Conservation (phyloP, 2,113 vertebrate genomes). For the Varanus salvator region DNA sequence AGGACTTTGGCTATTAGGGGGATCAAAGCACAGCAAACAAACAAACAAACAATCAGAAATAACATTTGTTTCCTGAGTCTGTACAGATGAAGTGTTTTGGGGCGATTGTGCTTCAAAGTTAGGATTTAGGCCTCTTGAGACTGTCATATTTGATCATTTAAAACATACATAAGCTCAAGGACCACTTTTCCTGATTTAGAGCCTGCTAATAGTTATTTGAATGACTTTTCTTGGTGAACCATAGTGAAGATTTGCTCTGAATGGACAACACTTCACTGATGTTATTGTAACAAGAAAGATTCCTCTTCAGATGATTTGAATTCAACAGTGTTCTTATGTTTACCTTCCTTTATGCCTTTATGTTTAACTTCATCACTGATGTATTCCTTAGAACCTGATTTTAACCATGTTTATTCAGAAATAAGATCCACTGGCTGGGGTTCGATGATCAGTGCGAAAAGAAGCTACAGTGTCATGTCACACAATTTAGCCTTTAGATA, state of each 20-base stretch:
- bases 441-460: too few species aligned
- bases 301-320: not conserved
- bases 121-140: not conserved
- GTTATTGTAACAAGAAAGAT: not conserved
- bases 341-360: not conserved
- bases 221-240: not conserved
- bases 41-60: not conserved
- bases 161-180: not conserved
- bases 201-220: not conserved
- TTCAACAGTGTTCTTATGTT: not conserved
- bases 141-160: not conserved
- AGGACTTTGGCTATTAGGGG: too few species aligned
- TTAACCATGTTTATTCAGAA: not conserved
- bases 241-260: fast-evolving
- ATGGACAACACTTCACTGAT: too few species aligned
- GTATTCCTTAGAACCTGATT: not conserved
- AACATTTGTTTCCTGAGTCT: not conserved
- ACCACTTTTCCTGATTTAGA: not conserved
- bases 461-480: too few species aligned
- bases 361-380: not conserved
- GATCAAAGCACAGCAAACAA: too few species aligned
- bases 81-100: not conserved
- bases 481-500: too few species aligned
- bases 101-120: not conserved
- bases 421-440: not conserved